These are phyloP conservation scores for Gymnosoma rotundatum DNA, from an alignment of 2,888 invertebrate genomes.

Conservation along the genomic window DNA sequence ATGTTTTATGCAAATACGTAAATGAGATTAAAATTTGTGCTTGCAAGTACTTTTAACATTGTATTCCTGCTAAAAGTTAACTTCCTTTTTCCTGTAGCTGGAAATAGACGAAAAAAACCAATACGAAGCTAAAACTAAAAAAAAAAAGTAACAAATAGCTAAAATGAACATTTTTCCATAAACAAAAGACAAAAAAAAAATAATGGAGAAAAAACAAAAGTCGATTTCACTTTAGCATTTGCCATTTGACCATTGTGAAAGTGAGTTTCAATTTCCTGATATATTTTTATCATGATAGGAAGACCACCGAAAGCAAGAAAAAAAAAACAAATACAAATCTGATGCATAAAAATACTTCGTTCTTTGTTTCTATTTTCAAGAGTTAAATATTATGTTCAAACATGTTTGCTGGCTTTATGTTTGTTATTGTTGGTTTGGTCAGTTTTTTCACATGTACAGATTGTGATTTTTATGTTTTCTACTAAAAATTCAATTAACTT, in stretches of 20 bases:
- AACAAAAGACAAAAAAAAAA: constrained; percentile 31
- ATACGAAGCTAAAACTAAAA: neutral
- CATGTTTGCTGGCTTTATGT: neutral
- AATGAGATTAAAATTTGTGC: constrained; percentile 18
- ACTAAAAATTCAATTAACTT: constrained; percentile 67
- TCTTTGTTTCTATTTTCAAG: constrained; percentile 42
- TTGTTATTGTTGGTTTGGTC: neutral
- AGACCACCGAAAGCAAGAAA: constrained; percentile 31
- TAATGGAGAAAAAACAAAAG: constrained; percentile 34
- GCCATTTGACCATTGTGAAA: constrained; percentile 67
- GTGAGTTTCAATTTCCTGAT: constrained; percentile 70
- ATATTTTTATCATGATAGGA: constrained; percentile 65
- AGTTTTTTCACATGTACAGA: constrained; percentile 13
- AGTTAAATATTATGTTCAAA: constrained; percentile 55
- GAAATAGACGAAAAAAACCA: constrained; percentile 38
- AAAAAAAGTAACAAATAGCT: neutral
- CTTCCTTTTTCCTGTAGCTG: constrained; percentile 65
- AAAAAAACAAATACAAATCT: constrained; percentile 21
- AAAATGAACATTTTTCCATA: constrained; percentile 46
- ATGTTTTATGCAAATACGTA: constrained; percentile 12
- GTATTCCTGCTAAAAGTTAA: constrained; percentile 52
- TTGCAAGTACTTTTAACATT: constrained; percentile 6
- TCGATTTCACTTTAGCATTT: constrained; percentile 62
- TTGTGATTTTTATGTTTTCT: constrained; percentile 34
- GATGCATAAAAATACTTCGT: constrained; percentile 33